phyloP scores from a whole-genome alignment of 2,888 invertebrate genomes.

The Gymnosoma rotundatum region DNA sequence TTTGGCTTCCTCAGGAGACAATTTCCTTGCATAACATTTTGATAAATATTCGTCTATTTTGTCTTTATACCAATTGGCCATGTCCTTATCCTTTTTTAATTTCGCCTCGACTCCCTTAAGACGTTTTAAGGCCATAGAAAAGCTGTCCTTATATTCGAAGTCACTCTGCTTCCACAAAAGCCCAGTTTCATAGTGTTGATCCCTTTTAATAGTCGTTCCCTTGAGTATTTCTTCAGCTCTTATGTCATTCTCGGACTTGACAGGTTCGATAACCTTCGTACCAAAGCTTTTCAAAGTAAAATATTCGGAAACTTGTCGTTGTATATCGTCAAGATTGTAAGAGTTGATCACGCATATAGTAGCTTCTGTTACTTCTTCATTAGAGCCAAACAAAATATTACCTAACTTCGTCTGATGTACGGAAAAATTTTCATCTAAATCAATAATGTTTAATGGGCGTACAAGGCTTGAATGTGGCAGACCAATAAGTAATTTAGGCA shows the following conservation, averaged over 20 bases:
- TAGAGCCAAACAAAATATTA: slow-evolving; percentile 17
- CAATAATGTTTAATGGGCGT: slow-evolving; percentile 19
- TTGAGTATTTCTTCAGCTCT: slow-evolving; percentile 11
- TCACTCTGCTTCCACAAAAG: slow-evolving; percentile 33
- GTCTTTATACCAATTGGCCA: too few relatives aligned
- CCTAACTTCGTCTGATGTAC: slow-evolving; percentile 5
- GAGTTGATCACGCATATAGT: slow-evolving; percentile 1
- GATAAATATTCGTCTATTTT: too few relatives aligned
- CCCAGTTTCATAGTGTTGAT: slow-evolving; percentile 23
- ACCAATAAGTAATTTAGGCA: slow-evolving; percentile 16
- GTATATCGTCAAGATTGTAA: not conserved
- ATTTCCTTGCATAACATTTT: too few relatives aligned
- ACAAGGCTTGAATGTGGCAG: slow-evolving; percentile 27
- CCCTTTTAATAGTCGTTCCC: slow-evolving; percentile 25
- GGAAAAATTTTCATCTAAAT: slow-evolving; percentile 32
- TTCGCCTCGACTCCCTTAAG: too few relatives aligned
- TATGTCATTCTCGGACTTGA: slow-evolving; percentile 6
- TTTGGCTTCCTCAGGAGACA: too few relatives aligned
- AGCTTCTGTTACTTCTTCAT: not conserved
- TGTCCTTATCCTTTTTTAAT: too few relatives aligned
- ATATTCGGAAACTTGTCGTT: slow-evolving; percentile 17
- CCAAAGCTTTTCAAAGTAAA: slow-evolving; percentile 27
- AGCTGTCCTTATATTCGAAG: too few relatives aligned
- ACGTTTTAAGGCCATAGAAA: too few relatives aligned
- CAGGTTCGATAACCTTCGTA: not conserved